phyloP scores from a whole-genome alignment of 2,797 vertebrate species.

The Manis pentadactyla region DNA sequence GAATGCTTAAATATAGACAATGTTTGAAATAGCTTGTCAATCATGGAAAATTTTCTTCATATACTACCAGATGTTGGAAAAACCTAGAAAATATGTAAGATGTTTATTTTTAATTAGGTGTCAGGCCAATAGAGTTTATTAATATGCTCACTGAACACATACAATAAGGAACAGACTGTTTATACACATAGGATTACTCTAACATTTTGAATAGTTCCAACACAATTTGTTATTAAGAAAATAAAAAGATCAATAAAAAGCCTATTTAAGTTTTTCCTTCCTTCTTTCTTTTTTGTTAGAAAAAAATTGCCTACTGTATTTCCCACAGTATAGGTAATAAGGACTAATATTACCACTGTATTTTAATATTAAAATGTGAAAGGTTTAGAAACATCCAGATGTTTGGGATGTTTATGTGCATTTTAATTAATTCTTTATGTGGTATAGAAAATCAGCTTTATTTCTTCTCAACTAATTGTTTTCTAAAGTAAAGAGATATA shows the following conservation, averaged over 20 bases:
- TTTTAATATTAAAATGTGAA: conserved; percentile 3
- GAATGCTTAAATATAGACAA: not conserved
- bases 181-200: not conserved
- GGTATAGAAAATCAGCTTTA: not conserved
- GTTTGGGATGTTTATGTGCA: not conserved
- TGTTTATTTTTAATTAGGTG: not conserved
- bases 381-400: not conserved
- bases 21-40: not conserved
- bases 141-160: not conserved
- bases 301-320: not conserved
- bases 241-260: not conserved
- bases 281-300: not conserved
- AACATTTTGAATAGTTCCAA: not conserved
- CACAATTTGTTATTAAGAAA: not conserved
- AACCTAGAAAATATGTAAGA: not conserved
- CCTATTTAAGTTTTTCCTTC: not conserved
- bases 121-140: not conserved
- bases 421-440: not conserved
- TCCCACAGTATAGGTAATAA: not conserved
- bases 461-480: not conserved
- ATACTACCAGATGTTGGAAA: not conserved
- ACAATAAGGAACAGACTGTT: not conserved
- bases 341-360: not conserved
- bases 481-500: not conserved
- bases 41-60: not conserved